These are phyloP conservation scores for Potorous gilbertii DNA, from an alignment of 2,797 vertebrate species.

Conservation along the genomic window DNA sequence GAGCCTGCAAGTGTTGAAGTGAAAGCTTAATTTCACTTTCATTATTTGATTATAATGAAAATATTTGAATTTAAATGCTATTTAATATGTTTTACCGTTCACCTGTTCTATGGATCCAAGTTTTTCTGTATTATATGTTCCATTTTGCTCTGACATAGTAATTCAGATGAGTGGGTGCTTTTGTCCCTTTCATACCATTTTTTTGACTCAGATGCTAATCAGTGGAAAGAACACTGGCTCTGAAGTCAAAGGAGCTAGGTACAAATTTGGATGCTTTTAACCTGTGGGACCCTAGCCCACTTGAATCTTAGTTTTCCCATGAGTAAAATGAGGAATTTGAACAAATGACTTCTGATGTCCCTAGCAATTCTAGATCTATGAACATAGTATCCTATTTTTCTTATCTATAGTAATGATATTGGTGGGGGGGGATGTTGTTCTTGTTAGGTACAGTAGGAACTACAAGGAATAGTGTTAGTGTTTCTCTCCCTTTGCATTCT, in stretches of 20 bases:
- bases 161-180: not conserved
- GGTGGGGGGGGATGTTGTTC: not conserved
- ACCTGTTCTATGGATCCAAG: conserved; percentile 8
- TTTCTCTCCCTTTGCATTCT: not conserved
- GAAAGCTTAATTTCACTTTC: not conserved
- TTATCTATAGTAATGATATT: not conserved
- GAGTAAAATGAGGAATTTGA: not conserved
- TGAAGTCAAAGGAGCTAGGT: not conserved
- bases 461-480: not conserved
- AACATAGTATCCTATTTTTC: not conserved
- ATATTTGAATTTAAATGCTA: conserved; percentile 10
- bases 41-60: not conserved
- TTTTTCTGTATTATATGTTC: not conserved
- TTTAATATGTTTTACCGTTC: not conserved
- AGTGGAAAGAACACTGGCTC: not conserved
- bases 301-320: not conserved
- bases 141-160: conserved; percentile 26
- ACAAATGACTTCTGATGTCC: not conserved
- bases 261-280: not conserved
- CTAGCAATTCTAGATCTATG: not conserved
- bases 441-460: not conserved
- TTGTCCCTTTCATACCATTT: not conserved
- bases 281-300: not conserved
- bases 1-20: not conserved
- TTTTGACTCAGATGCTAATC: not conserved